A percentile compares a stretch with the other conserved stretches of the same genome.
Evolutionary conservation across 2,888 invertebrate genomes (phyloP).

Genomic region (Patella pellucida): DNA sequence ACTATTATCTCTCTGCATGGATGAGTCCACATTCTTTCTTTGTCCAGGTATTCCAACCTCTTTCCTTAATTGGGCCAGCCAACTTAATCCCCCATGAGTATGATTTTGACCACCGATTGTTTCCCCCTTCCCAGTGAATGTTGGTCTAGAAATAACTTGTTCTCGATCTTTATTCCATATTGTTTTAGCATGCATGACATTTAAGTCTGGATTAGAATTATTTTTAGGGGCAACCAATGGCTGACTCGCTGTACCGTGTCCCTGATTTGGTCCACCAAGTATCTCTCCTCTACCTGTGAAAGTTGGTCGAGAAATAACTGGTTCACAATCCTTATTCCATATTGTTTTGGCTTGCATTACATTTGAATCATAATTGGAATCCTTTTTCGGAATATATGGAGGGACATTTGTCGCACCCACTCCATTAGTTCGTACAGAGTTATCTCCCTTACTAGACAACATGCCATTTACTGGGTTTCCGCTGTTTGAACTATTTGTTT

Average conservation of each 20-base stretch:
- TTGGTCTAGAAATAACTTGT: not conserved
- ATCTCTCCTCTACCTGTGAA: not conserved
- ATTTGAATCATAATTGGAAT: not conserved
- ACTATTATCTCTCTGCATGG: not conserved
- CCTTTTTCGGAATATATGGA: not conserved
- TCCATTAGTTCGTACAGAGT: too few species aligned
- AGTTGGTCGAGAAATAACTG: not conserved
- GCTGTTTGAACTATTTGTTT: too few species aligned
- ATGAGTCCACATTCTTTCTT: not conserved
- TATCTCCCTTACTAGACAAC: too few species aligned
- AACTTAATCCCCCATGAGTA: not conserved
- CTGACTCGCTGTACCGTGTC: not conserved
- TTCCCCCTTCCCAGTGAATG: not conserved
- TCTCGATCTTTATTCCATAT: constrained; percentile 3
- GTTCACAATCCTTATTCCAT: not conserved
- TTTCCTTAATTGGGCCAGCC: not conserved
- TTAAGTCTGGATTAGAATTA: not conserved
- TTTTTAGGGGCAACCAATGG: not conserved
- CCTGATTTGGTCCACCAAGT: not conserved
- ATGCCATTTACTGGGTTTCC: too few species aligned
- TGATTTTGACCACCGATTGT: not conserved
- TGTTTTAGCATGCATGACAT: not conserved
- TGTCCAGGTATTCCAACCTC: not conserved
- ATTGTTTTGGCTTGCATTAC: not conserved
- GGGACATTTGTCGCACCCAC: too few species aligned